Evolutionary conservation across 2,888 invertebrate species (phyloP).

Genomic region (Melinopterus prodromus): DNA sequence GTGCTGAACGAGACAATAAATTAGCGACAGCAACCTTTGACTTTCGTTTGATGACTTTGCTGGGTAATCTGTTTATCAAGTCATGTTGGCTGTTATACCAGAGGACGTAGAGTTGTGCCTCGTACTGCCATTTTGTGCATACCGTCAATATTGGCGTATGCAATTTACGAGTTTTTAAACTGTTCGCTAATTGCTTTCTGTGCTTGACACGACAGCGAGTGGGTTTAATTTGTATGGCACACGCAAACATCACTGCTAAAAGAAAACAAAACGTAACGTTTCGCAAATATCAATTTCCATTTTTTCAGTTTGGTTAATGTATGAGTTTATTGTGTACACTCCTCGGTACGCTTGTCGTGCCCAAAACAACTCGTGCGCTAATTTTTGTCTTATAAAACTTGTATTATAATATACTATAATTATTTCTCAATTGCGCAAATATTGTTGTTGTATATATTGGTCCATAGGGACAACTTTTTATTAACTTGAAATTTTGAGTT

Average conservation of each 20-base stretch:
- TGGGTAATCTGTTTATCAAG: background rate
- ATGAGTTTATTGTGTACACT: no score
- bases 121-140: background rate
- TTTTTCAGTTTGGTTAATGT: background rate
- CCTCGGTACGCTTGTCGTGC: no score
- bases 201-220: background rate
- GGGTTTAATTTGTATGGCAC: background rate
- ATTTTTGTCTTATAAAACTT: no score
- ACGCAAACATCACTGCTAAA: background rate
- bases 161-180: background rate
- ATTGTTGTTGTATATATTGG: no score
- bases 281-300: background rate
- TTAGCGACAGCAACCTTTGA: background rate
- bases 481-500: no score
- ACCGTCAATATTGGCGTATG: background rate
- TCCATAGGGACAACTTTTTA: no score
- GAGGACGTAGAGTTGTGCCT: background rate
- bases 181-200: background rate
- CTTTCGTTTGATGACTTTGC: background rate
- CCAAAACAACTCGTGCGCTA: no score
- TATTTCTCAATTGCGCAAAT: no score
- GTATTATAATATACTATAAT: no score
- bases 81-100: background rate
- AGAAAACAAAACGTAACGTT: background rate
- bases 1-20: background rate